These are phyloP conservation scores for Cynopterus brachyotis DNA, from an alignment of 2,113 vertebrate species.

Conservation along the genomic window DNA sequence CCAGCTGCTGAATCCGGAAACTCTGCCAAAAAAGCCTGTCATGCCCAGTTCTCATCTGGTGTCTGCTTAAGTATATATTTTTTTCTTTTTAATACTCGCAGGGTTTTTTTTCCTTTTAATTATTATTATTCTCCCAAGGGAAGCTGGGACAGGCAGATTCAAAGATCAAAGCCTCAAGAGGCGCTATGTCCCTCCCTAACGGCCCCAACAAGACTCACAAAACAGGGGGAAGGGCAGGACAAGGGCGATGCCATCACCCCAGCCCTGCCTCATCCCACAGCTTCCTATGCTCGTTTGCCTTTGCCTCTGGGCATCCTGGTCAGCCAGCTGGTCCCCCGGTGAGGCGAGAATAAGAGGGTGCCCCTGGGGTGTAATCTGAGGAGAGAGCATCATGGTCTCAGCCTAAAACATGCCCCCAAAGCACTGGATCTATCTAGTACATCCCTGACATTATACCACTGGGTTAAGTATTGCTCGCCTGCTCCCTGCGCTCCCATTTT, in stretches of 20 bases:
- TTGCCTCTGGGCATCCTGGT: background rate
- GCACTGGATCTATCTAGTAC: background rate
- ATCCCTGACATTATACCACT: background rate
- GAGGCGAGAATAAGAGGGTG: background rate
- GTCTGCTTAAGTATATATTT: background rate
- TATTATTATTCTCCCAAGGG: background rate
- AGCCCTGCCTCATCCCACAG: background rate
- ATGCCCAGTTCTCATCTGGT: background rate
- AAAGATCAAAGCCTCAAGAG: background rate
- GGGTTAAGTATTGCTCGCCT: background rate
- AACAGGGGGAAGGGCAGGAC: background rate
- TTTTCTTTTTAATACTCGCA: background rate
- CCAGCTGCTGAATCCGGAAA: conserved; percentile 72
- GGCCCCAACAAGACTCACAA: background rate
- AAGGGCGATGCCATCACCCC: background rate
- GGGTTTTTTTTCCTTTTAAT: conserved; percentile 14
- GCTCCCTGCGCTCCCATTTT: background rate
- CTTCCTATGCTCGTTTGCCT: background rate
- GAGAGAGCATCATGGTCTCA: background rate
- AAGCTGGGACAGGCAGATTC: background rate
- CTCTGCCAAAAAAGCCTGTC: conserved; percentile 63
- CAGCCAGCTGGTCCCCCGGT: background rate
- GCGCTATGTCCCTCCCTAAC: background rate
- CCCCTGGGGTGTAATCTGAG: background rate
- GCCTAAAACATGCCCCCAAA: background rate